phyloP scores from a whole-genome alignment of 2,113 vertebrate genomes.

The Psittacara wagleri region DNA sequence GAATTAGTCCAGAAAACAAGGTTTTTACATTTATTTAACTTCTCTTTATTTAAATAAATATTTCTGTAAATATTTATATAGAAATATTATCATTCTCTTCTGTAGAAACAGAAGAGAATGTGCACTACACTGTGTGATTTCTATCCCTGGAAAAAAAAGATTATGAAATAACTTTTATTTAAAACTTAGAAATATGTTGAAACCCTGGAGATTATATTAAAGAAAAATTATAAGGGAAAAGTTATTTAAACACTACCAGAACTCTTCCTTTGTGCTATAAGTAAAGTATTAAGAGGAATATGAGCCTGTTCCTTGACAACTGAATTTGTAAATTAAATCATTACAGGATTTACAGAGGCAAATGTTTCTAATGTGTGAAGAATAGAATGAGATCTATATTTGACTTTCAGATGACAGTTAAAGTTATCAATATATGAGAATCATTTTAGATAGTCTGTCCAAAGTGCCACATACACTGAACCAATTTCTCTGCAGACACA shows the following conservation, averaged over 20 bases:
- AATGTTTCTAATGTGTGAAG: background rate
- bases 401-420: background rate
- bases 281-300: background rate
- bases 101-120: background rate
- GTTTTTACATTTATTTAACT: background rate
- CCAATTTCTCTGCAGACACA: background rate
- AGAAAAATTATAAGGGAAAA: background rate
- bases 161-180: background rate
- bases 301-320: background rate
- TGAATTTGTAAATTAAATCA: background rate
- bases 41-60: background rate
- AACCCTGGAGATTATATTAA: background rate
- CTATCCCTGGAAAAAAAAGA: background rate
- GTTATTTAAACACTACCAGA: background rate
- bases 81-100: too few species aligned
- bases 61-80: background rate
- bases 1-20: background rate
- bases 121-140: background rate
- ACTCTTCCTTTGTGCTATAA: background rate
- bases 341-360: background rate
- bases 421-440: background rate
- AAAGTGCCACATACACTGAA: background rate
- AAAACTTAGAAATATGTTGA: background rate
- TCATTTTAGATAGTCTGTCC: background rate
- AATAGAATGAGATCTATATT: background rate